Evolutionary conservation across 2,888 invertebrate species (phyloP), one percentile per base, ranked within the genome.

Genomic region (Microplitis manilae): DNA sequence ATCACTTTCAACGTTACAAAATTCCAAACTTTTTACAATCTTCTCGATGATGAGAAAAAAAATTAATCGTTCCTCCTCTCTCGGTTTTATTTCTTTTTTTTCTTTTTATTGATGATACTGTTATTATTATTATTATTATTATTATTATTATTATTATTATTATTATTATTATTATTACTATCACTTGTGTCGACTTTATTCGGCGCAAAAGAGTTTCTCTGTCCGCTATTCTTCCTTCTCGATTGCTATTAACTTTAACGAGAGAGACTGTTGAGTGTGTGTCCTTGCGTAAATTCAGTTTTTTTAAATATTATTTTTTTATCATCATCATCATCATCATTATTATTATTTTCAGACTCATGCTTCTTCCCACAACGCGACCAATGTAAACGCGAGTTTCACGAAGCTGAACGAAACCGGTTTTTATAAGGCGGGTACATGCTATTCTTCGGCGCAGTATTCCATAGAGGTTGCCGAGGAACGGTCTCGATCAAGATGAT

Each of bases 351-450:
- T 85, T 84, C 83, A 83, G 83, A 83, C 85, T 86, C 83, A 81
- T 83, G 83, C 85, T 85, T 50, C 50, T 50, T 84, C 82, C 85
- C 85, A 81, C 86, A 81, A 81, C 76, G 82, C 79, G 86, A 87
- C 85, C 87, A 87, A 86, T 87, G 86, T 85, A 85, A 85, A 85
- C 86, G 79, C 80, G 84, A 84, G 86, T 85, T 85, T 86, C 83
- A 83, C 85, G 81, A 83, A 85, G 85, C 85, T 84, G 86, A 87
- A 86, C 86, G 84, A 86, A 88, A 88, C 88, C 88, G 88, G 88
- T 88, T 88, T 88, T 76, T 76, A 77, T 79, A 80, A 80, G 80
- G 79, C 80, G 81, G 82, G 79, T 81, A 81, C 80, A 77, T 81
- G 80, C 82, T 78, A 81, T 81, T 81, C 80, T 79, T 80, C 75